A percentile compares a stretch with the other conserved stretches of the same genome.
Evolutionary conservation across 92 coral and sea anemone genomes (phyloP).

Genomic region (Porites lobata): DNA sequence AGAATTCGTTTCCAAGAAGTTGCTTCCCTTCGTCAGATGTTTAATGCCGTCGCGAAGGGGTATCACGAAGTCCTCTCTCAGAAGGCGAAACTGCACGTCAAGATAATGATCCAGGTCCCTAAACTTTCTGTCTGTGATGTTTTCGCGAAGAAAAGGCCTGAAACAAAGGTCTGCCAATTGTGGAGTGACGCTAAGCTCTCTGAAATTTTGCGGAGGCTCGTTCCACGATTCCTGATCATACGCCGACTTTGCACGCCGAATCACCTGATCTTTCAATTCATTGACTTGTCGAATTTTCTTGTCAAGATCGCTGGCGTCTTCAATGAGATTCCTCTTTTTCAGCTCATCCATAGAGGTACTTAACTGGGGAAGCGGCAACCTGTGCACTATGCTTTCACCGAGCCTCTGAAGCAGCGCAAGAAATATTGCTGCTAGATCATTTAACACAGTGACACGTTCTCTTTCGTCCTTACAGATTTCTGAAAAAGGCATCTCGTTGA

Average conservation of each 20-base stretch:
- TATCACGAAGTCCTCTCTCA: constrained; percentile 79
- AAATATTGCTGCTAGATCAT: constrained; percentile 5
- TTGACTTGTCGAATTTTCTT: constrained; percentile 42
- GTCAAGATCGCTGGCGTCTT: constrained; percentile 46
- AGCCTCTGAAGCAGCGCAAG: not conserved
- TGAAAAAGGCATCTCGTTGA: constrained; percentile 30
- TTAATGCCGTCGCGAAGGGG: constrained; percentile 73
- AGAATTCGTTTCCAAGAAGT: not conserved
- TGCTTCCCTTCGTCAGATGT: constrained; percentile 40
- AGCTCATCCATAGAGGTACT: constrained; percentile 44
- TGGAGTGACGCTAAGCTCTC: constrained; percentile 4
- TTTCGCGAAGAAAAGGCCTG: constrained; percentile 78
- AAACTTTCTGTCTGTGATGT: constrained; percentile 65
- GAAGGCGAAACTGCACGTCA: constrained; percentile 86
- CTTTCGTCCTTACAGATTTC: not conserved
- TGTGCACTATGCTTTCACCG: constrained; percentile 25
- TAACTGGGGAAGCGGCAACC: constrained; percentile 71
- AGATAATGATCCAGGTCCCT: constrained; percentile 74
- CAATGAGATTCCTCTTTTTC: constrained; percentile 6
- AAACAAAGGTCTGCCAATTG: constrained; percentile 57
- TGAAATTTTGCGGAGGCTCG: not conserved
- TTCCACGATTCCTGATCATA: not conserved
- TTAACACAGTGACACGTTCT: not conserved
- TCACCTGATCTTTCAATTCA: constrained; percentile 48
- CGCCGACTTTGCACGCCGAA: constrained; percentile 13